phyloP scores from a whole-genome alignment of 2,797 vertebrate species.

The Propithecus deckenii region DNA sequence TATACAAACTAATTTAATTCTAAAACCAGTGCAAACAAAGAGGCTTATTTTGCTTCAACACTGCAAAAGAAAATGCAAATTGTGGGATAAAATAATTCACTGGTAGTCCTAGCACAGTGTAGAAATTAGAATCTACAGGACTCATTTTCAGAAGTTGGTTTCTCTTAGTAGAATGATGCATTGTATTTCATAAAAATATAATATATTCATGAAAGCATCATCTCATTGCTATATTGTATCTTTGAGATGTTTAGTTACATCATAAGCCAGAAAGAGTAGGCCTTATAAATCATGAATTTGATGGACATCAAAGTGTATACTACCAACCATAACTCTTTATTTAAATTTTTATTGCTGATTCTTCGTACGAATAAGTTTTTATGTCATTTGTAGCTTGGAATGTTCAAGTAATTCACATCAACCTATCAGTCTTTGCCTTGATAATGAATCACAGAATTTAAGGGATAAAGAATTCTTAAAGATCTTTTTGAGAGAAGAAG shows the following conservation, averaged over 20 bases:
- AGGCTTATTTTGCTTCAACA: slow-evolving; percentile 53
- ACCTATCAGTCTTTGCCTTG: slow-evolving; percentile 5
- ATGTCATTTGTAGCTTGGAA: slow-evolving; percentile 24
- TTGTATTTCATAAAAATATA: slow-evolving; percentile 67
- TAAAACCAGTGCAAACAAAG: slow-evolving; percentile 67
- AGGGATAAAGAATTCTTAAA: neutral
- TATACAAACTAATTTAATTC: slow-evolving; percentile 72
- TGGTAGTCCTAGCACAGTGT: neutral
- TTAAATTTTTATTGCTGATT: slow-evolving; percentile 61
- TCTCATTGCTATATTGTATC: neutral
- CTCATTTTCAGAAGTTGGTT: slow-evolving; percentile 15
- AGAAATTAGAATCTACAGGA: slow-evolving; percentile 50
- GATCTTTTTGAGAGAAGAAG: neutral
- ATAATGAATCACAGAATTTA: slow-evolving; percentile 33
- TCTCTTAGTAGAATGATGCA: slow-evolving; percentile 49
- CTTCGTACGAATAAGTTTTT: slow-evolving; percentile 52
- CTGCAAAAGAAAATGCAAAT: slow-evolving; percentile 59
- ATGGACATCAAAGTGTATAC: neutral
- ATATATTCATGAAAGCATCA: slow-evolving; percentile 39
- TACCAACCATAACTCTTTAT: slow-evolving; percentile 14
- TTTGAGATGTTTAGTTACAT: slow-evolving; percentile 52
- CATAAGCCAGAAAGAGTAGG: slow-evolving; percentile 39
- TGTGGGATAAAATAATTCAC: neutral
- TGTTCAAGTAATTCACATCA: slow-evolving; percentile 31
- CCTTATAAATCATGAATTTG: slow-evolving; percentile 58